Evolutionary conservation across 2,113 vertebrate species (phyloP).

Genomic region (Tautogolabrus adspersus): DNA sequence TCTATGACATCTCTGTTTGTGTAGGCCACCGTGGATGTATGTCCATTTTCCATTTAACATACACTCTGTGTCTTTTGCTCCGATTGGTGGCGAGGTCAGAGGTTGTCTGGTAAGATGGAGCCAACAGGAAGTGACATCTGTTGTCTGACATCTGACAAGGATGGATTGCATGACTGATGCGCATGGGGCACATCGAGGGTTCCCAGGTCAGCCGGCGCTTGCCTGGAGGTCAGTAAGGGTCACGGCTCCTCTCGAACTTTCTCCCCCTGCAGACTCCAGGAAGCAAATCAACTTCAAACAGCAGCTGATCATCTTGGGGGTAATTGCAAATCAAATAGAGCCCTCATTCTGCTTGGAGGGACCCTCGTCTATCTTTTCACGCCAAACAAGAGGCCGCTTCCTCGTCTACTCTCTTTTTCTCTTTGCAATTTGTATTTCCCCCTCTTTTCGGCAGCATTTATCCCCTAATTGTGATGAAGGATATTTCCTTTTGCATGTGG

Average conservation of each 20-base stretch:
- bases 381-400: conserved; percentile 43
- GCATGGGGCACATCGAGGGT: conserved; percentile 61
- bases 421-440: conserved; percentile 27
- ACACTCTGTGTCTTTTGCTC: not conserved
- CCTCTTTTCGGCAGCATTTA: conserved; percentile 29
- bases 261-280: conserved; percentile 52
- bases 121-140: conserved; percentile 82
- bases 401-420: conserved; percentile 7
- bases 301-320: conserved; percentile 47
- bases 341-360: conserved; percentile 23
- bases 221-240: conserved; percentile 61
- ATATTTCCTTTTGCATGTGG: conserved; percentile 23
- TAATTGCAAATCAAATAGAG: conserved; percentile 74
- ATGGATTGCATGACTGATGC: conserved; percentile 81
- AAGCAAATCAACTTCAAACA: conserved; percentile 79
- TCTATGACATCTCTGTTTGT: not conserved
- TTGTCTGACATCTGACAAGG: conserved; percentile 74
- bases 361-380: conserved; percentile 30
- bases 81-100: conserved; percentile 30
- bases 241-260: conserved; percentile 53
- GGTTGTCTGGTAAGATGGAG: conserved; percentile 48
- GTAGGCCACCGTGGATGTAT: not conserved
- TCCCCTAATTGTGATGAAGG: conserved; percentile 34
- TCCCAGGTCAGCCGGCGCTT: conserved; percentile 34
- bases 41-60: not conserved